These are phyloP conservation scores for Cydia strobilella DNA, from an alignment of 1,140 invertebrate species.

Conservation along the genomic window DNA sequence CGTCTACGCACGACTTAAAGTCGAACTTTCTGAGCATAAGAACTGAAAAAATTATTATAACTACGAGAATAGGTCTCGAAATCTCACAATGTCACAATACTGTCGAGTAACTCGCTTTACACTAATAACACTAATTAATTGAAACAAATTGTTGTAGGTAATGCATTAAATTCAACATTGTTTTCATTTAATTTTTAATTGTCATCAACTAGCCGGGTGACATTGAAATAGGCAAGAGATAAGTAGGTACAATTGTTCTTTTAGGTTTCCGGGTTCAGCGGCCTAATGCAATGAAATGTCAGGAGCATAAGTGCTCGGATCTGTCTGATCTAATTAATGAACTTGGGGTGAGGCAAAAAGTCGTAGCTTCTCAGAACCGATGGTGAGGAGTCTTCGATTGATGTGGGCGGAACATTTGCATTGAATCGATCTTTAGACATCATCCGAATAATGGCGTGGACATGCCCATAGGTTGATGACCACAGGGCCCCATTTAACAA, in stretches of 20 bases:
- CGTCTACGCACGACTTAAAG: no score
- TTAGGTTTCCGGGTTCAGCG: constrained; percentile 68
- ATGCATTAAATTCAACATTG: not conserved
- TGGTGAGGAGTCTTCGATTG: constrained; percentile 61
- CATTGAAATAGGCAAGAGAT: constrained; percentile 33
- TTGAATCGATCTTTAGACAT: constrained; percentile 69
- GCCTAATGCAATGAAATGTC: constrained; percentile 65
- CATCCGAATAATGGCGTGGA: constrained; percentile 58
- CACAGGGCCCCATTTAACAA: constrained; percentile 40
- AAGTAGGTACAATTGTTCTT: constrained; percentile 40
- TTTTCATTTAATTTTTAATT: not conserved
- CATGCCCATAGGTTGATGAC: constrained; percentile 52
- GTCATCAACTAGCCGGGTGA: constrained; percentile 5
- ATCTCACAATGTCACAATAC: no score
- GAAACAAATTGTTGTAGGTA: not conserved
- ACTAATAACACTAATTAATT: not conserved
- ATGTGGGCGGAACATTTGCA: constrained; percentile 70
- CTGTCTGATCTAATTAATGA: constrained; percentile 69
- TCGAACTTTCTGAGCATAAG: no score
- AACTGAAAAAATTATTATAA: not conserved
- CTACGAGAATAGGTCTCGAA: not conserved
- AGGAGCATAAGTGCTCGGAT: constrained; percentile 51
- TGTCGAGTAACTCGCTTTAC: not conserved
- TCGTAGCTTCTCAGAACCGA: constrained; percentile 47
- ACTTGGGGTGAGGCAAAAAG: constrained; percentile 55